Evolutionary conservation across 2,888 invertebrate species (phyloP), one percentile per base, ranked within the genome.

Genomic region (Beris morrisii): DNA sequence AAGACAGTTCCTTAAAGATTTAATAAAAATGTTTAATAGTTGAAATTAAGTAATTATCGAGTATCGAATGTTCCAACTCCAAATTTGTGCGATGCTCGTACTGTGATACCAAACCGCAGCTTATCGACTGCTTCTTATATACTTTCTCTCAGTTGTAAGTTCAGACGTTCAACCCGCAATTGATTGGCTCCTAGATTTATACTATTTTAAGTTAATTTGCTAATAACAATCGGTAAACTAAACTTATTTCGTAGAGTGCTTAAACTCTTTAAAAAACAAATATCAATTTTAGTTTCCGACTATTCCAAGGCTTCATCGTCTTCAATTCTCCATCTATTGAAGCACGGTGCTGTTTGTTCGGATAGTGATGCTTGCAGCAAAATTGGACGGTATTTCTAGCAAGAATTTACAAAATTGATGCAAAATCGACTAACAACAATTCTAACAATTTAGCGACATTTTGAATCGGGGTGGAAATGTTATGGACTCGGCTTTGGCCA

Each of bases 401-500:
- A 52, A 22, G 38, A 12, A 7, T 28, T 45, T 56, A n/a, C 3
- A 9, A 56, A 4, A 13, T 13, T 13, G 9, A 44, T 9, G 4
- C n/a, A 31, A 15, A 38, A 15, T 38, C 5, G 11, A 12, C 46
- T 52, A 22, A 22, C 22, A 22, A 3, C 15, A 28, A 11, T 2
- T 22, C 22, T 3, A 22, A 22, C 22, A 2, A 22, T 31, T n/a
- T 53, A 78, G 77, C 4, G 68, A 72, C 3, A 73, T 74, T 1
- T 69, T 81, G 30, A 67, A 71, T 45, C 69, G 67, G 3, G 75
- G 75, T 15, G 93, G 93, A 0, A 88, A 88, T 32, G 94, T 91
- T 0, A 88, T 93, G 52, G 96, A 96, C 76, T 90, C 93, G 0
- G 87, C 92, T 0, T 84, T 96, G 31, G 92, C 93, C 0, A 85